phyloP scores from a whole-genome alignment of 2,113 vertebrate genomes.

The Chlorodrepanis virens region DNA sequence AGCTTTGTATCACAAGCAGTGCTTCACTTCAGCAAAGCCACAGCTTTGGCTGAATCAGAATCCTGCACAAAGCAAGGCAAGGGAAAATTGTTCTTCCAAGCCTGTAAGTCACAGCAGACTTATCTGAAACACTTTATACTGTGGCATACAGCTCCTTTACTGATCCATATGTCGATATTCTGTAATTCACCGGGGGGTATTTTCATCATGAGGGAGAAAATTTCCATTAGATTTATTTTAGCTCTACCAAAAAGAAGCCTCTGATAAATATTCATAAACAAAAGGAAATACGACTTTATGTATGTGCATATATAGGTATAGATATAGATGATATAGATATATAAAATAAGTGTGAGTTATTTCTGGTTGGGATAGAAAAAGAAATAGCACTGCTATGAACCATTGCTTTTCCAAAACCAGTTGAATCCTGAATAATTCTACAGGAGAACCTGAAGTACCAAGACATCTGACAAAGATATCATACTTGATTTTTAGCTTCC shows the following conservation, averaged over 20 bases:
- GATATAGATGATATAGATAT: background rate
- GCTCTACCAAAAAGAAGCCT: background rate
- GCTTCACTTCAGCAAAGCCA: background rate
- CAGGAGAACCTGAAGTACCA: background rate
- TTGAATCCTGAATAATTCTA: background rate
- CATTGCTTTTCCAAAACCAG: background rate
- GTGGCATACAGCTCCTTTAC: background rate
- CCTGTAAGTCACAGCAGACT: background rate
- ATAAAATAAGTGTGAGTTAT: background rate
- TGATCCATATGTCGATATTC: background rate
- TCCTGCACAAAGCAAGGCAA: background rate
- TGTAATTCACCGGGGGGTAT: background rate
- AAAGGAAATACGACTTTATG: background rate
- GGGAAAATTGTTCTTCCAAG: background rate
- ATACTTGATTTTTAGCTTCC: background rate
- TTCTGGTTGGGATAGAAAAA: background rate
- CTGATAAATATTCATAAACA: background rate
- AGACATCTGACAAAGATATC: background rate
- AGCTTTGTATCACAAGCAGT: background rate
- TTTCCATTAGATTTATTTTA: background rate
- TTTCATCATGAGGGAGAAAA: background rate
- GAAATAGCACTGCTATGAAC: background rate
- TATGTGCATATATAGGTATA: rapidly evolving
- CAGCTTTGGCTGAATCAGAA: background rate
- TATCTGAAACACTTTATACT: background rate